Evolutionary conservation across 2,888 invertebrate genomes (phyloP).

Genomic region (Caenorhabditis sinica): DNA sequence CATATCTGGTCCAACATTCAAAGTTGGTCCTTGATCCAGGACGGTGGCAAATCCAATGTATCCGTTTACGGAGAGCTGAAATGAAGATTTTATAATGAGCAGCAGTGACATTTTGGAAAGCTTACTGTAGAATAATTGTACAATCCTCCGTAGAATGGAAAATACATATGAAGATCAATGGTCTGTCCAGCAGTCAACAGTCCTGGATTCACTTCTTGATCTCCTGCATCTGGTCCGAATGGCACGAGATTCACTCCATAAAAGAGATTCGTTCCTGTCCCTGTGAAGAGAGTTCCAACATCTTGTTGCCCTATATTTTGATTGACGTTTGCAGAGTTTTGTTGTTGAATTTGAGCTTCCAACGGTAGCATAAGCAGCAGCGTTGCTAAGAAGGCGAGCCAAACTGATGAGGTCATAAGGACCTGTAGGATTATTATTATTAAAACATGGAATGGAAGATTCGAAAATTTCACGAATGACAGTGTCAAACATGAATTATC

Average conservation of each 20-base stretch:
- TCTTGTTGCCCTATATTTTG: constrained; percentile 69
- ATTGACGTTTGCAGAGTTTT: constrained; percentile 65
- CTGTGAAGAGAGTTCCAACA: constrained; percentile 76
- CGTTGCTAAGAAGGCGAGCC: constrained; percentile 51
- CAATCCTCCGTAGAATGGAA: constrained; percentile 82
- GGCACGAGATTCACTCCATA: constrained; percentile 82
- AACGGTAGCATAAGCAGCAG: constrained; percentile 50
- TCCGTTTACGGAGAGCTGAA: constrained; percentile 83
- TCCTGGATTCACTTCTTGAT: constrained; percentile 81
- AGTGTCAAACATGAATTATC: not conserved
- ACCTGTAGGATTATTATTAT: too few relatives aligned
- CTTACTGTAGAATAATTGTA: constrained; percentile 82
- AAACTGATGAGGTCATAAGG: constrained; percentile 35
- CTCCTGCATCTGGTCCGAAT: constrained; percentile 82
- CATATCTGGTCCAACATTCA: constrained; percentile 82
- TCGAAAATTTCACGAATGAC: not conserved
- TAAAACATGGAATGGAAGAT: constrained; percentile 8
- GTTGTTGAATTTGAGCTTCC: constrained; percentile 65
- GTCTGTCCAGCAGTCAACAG: constrained; percentile 82
- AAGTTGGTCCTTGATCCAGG: constrained; percentile 83
- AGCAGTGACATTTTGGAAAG: too few relatives aligned
- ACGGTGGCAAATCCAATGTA: constrained; percentile 83
- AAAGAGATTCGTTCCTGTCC: constrained; percentile 79
- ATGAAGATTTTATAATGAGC: too few relatives aligned
- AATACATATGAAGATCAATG: constrained; percentile 82